These are phyloP conservation scores for Silurus aristotelis DNA, from an alignment of 2,797 vertebrate species.

Conservation along the genomic window DNA sequence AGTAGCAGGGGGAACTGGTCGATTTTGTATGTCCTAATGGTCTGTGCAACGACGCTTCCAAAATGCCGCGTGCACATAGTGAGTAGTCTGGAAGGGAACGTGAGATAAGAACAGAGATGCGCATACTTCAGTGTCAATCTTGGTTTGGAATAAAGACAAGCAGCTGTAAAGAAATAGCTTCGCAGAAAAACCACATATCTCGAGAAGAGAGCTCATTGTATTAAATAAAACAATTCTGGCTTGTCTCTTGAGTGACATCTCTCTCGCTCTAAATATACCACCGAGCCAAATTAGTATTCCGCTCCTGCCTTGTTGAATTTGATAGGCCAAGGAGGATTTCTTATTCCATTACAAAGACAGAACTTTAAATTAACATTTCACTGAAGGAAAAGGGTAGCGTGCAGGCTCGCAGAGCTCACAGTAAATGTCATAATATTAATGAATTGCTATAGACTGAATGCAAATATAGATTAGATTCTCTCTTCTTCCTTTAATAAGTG, in stretches of 20 bases:
- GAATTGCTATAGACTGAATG: slow-evolving; percentile 99
- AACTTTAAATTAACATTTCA: slow-evolving; percentile 99
- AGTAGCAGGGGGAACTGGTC: slow-evolving; percentile 98
- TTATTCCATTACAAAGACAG: slow-evolving; percentile 99
- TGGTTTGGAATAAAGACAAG: background rate
- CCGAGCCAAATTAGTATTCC: slow-evolving; percentile 92
- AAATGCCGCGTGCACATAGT: slow-evolving; percentile 98
- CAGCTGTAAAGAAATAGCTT: slow-evolving; percentile 7
- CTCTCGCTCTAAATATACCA: slow-evolving; percentile 47
- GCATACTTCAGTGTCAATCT: background rate
- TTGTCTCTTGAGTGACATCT: slow-evolving; percentile 66
- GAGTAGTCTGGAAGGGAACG: slow-evolving; percentile 81
- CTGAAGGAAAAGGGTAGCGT: slow-evolving; percentile 99
- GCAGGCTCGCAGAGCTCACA: slow-evolving; percentile 95
- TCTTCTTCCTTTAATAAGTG: slow-evolving; percentile 99
- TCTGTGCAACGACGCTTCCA: slow-evolving; percentile 95
- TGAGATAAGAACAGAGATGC: background rate
- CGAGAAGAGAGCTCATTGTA: slow-evolving; percentile 60
- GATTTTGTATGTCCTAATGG: slow-evolving; percentile 96
- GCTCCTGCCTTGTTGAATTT: slow-evolving; percentile 88
- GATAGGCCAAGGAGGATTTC: slow-evolving; percentile 99
- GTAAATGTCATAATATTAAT: slow-evolving; percentile 99
- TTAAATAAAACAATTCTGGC: slow-evolving; percentile 60
- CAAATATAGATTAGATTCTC: slow-evolving; percentile 99
- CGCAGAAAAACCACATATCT: slow-evolving; percentile 24